A percentile compares a stretch with the other conserved stretches of the same genome.
These are phyloP conservation scores for Tenualosa thibaudeaui DNA, from an alignment of 2,797 vertebrate genomes.

Conservation along the genomic window DNA sequence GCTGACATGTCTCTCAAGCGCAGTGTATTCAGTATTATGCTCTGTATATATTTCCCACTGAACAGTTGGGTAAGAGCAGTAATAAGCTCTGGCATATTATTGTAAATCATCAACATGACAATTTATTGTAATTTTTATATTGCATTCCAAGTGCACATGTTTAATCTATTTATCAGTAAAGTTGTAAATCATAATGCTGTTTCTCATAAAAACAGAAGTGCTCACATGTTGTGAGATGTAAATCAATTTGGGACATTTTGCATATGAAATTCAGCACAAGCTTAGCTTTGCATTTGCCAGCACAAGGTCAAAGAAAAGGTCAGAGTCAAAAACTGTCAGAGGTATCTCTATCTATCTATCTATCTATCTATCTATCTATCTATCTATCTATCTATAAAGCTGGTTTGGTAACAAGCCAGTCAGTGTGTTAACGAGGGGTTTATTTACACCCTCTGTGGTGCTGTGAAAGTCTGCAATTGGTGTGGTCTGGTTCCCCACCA, in stretches of 20 bases:
- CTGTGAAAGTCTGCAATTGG: constrained; percentile 23
- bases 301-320: not conserved
- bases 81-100: not conserved
- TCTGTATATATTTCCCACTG: not conserved
- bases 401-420: constrained; percentile 2
- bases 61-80: not conserved
- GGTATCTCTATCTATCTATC: not conserved
- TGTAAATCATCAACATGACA: not conserved
- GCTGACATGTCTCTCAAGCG: not conserved
- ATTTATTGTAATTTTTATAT: constrained; percentile 12
- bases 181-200: not conserved
- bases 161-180: not conserved
- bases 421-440: constrained; percentile 27
- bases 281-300: not conserved
- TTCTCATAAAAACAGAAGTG: not conserved
- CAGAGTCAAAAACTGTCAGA: not conserved
- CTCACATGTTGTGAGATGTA: not conserved
- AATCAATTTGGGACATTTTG: not conserved
- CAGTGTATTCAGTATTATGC: not conserved
- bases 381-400: not conserved
- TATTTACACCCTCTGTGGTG: constrained; percentile 15
- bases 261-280: not conserved
- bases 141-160: not conserved
- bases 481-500: constrained; percentile 11
- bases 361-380: not conserved